Evolutionary conservation across 2,888 invertebrate species (phyloP).

Genomic region (Leptura quadrifasciata): DNA sequence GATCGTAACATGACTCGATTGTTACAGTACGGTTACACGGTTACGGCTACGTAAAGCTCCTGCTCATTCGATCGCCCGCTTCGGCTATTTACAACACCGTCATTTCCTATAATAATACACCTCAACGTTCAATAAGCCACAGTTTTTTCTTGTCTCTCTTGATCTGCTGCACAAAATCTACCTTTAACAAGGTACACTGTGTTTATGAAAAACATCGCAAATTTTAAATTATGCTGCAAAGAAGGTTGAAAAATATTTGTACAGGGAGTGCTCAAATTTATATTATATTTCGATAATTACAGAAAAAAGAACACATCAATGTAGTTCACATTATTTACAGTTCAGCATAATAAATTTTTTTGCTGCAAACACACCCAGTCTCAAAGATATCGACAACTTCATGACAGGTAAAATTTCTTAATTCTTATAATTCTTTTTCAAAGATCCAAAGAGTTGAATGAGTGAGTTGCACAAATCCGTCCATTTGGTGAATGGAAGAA

Average conservation of each 20-base stretch:
- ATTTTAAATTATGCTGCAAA: not conserved
- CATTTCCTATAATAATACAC: slow-evolving; percentile 60
- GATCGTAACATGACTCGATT: slow-evolving; percentile 63
- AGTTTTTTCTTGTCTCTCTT: slow-evolving; percentile 28
- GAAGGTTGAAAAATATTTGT: not conserved
- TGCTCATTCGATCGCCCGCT: slow-evolving; percentile 47
- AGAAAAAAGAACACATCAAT: no score
- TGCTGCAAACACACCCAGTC: no score
- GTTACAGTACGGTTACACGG: slow-evolving; percentile 30
- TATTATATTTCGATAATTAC: not conserved
- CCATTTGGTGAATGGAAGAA: no score
- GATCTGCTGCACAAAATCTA: slow-evolving; percentile 2
- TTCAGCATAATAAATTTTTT: no score
- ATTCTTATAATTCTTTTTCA: no score
- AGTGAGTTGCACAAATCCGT: no score
- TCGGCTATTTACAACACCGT: slow-evolving; percentile 61
- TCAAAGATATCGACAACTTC: no score
- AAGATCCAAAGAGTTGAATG: no score
- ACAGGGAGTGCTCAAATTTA: not conserved
- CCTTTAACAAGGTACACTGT: not conserved
- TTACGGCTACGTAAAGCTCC: slow-evolving; percentile 56
- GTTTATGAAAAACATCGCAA: not conserved
- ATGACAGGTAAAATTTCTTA: no score
- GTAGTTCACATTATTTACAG: no score
- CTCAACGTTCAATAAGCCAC: slow-evolving; percentile 50